Evolutionary conservation across 2,797 vertebrate genomes (phyloP).

Genomic region (Clamator glandarius): DNA sequence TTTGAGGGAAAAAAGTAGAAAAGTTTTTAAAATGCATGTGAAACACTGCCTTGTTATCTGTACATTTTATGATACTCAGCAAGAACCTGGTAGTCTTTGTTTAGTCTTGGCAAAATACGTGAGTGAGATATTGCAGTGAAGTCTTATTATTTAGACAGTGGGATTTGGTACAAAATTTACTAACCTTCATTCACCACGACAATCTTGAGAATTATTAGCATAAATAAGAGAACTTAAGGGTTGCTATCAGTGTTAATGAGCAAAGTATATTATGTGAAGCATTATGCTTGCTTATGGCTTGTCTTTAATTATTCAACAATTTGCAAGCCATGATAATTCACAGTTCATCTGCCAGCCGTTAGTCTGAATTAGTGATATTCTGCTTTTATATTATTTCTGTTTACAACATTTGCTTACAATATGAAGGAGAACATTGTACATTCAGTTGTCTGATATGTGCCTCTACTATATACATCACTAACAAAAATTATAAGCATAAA

Average conservation of each 20-base stretch:
- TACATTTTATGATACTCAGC: neutral
- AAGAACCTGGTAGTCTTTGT: neutral
- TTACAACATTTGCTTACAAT: neutral
- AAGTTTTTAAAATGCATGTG: neutral
- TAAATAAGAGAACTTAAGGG: neutral
- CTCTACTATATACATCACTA: neutral
- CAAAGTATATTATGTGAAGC: neutral
- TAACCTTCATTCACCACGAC: neutral
- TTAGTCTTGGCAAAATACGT: neutral
- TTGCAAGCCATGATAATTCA: neutral
- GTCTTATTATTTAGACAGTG: neutral
- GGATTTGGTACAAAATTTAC: neutral
- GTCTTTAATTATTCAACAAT: neutral
- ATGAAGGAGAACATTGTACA: neutral
- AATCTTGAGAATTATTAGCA: neutral
- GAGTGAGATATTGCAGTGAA: neutral
- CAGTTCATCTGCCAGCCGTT: constrained; percentile 23
- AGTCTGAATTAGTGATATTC: neutral
- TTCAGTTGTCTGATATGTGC: neutral
- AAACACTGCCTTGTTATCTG: neutral
- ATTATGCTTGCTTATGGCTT: neutral
- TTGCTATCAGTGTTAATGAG: neutral
- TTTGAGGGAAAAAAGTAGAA: neutral
- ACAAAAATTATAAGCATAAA: neutral
- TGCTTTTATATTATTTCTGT: neutral